Evolutionary conservation across 2,888 invertebrate species (phyloP), one percentile per base, ranked within the genome.

Genomic region (Ypsolopha scabrella): DNA sequence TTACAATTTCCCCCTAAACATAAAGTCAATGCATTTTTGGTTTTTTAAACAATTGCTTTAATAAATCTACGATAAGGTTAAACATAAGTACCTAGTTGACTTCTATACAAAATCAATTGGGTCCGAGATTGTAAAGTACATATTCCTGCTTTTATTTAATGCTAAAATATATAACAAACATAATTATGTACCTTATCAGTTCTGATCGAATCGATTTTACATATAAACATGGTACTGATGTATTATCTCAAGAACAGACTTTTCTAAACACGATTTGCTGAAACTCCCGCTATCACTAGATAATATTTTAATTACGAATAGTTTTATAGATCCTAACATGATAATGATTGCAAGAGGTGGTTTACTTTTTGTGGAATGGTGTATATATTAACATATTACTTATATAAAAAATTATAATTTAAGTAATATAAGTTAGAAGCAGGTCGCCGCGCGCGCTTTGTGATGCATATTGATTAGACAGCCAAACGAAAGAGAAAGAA

Each of bases 331-430:
- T 37, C 36, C 14, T 11, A 33, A 47, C 11, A 11, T 47, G 47
- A 13, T 36, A 41, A 39, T 49, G 33, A 24, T 10, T 13, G 38
- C 37, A n/a, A 51, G 58, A 60, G 65, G 64, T 68, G 67, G 64
- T 65, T 57, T 52, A 56, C 38, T n/a, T 36, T 41, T 8, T 48
- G 62, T 72, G 73, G 73, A 73, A 73, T 72, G 70, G 57, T 65
- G 64, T 59, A 54, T 39, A 48, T 41, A 41, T 37, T 10, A 37
- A 52, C 24, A 52, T 41, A 46, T 52, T 39, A 44, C 46, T 47
- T 49, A 45, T 48, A 58, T 56, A 61, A 59, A 60, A 58, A 62
- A 63, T 24, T 3, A 57, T 60, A 59, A 53, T 52, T 53, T 55
- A 54, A 55, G 47, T 54, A 55, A 39, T 49, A 52, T 51, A 54